phyloP scores from a whole-genome alignment of 2,797 vertebrate species.

The Columba guinea region DNA sequence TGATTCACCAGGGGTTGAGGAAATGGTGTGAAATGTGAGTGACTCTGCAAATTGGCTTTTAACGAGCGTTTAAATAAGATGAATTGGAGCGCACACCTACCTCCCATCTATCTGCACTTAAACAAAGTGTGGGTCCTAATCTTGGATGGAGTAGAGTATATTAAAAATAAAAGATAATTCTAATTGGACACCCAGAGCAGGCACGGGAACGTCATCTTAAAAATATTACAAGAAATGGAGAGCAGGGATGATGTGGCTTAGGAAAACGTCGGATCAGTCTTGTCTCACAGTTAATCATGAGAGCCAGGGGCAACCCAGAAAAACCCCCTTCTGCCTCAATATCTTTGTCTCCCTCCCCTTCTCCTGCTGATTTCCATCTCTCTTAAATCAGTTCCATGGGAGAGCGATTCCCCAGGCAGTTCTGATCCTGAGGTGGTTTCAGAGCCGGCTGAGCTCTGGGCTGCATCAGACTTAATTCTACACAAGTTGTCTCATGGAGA shows the following conservation, averaged over 20 bases:
- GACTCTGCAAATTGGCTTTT: slow-evolving; percentile 25
- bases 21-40: slow-evolving; percentile 34
- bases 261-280: background rate
- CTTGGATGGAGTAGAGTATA: background rate
- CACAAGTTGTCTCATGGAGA: fast-evolving
- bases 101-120: background rate
- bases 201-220: background rate
- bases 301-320: background rate
- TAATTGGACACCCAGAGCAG: background rate
- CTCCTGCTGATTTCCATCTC: background rate
- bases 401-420: background rate
- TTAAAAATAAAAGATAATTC: background rate
- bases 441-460: background rate
- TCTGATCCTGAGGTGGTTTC: background rate
- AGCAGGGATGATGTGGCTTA: background rate
- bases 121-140: background rate
- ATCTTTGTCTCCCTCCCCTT: background rate
- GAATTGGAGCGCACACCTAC: background rate
- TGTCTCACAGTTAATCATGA: background rate
- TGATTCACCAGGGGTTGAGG: background rate
- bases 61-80: background rate
- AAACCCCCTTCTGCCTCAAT: background rate
- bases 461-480: background rate
- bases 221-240: background rate
- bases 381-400: background rate